Conservation (phyloP, 2,113 vertebrate species). For the Brachirus orientalis region DNA sequence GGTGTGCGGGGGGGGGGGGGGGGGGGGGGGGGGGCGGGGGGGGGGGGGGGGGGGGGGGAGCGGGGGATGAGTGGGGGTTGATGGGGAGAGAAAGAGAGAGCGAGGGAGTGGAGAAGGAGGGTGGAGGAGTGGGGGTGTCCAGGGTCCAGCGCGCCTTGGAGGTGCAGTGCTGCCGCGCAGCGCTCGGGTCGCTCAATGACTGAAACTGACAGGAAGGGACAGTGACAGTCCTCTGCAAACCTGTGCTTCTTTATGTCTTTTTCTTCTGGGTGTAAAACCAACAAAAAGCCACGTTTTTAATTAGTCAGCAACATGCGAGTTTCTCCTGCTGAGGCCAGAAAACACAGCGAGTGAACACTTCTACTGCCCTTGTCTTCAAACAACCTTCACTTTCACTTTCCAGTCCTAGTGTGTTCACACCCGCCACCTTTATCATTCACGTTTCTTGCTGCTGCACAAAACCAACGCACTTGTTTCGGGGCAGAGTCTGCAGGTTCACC, state of each 20-base stretch:
- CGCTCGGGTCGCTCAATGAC: slow-evolving; percentile 64
- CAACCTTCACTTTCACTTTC: background rate
- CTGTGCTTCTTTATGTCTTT: no score
- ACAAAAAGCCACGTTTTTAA: no score
- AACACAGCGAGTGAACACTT: no score
- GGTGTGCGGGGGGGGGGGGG: background rate
- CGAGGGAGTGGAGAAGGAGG: background rate
- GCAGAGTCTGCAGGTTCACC: no score
- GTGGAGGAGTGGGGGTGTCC: slow-evolving; percentile 7
- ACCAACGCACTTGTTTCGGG: no score
- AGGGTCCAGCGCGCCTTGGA: slow-evolving; percentile 52
- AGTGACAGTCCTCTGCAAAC: no score
- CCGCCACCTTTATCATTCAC: background rate
- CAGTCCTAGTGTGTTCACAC: no score
- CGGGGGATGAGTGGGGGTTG: slow-evolving; percentile 46
- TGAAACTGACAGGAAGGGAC: slow-evolving; percentile 14
- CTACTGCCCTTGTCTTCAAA: background rate
- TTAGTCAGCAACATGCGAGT: no score
- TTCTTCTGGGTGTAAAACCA: no score
- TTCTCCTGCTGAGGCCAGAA: no score
- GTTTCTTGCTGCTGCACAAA: no score
- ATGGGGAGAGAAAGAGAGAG: slow-evolving; percentile 1
- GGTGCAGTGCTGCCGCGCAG: slow-evolving; percentile 78
- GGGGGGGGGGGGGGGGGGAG: slow-evolving; percentile 57
- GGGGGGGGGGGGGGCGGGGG: background rate